Base-by-base conservation (phyloP, 2,888 invertebrate species). In the Orchestes rusci region DNA sequence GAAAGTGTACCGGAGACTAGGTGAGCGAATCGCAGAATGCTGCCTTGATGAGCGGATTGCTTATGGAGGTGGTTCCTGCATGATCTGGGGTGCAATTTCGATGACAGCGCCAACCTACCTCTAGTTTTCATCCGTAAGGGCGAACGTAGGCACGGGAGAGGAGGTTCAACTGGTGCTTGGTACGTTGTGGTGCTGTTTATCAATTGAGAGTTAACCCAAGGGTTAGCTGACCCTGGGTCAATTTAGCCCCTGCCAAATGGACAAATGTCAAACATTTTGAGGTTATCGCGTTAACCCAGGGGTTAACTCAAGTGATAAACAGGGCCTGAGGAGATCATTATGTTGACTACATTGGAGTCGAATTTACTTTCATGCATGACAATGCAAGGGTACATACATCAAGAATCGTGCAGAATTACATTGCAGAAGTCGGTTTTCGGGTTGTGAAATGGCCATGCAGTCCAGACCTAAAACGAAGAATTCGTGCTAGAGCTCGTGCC, bases 401-500 rank as follows among this genome's bases (percentile, higher is more conserved):
- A 36, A 50, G 43, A 43, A 43, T 43, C 48, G 46, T 52, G 40
- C 40, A 42, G 49, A 50, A 41, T 35, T 38, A 43, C 39, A 45
- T 42, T 43, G 12, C 23, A 15, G 30, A 39, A 32, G 34, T 40
- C 28, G 38, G 38, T 32, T 39, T 39, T 27, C 19, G 30, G 40
- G 27, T 40, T 34, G 31, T 39, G 45, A 10, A 23, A 10, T 23
- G 23, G 23, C 23, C 47, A 30, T 12, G 16, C 18, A 31, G 27
- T 23, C 36, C 36, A 12, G 34, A 44, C 39, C 43, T 47, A 28
- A 43, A 47, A 44, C 8, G 36, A 41, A 33, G 33, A 41, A 33
- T 34, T 27, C 17, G 27, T 16, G 41, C 23, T 23, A 23, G 23
- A 23, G 19, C 35, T 41, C 32, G 16, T 39, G 20, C 40, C 39